Base-by-base conservation (phyloP, 2,113 vertebrate species). In the Platycercus adscitus region DNA sequence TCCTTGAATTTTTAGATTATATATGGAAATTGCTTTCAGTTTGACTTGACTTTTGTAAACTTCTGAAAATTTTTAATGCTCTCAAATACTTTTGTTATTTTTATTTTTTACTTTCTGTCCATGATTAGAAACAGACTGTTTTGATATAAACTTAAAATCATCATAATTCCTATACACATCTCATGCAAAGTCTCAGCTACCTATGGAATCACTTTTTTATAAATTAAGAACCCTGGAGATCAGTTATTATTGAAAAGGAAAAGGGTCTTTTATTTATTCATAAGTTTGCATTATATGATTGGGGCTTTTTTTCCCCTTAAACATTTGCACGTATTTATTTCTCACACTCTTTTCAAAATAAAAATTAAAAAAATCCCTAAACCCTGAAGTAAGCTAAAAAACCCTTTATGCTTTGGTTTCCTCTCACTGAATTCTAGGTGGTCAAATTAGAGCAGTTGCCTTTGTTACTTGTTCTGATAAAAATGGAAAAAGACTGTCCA, bases 291-390 rank as follows among this genome's bases (percentile, higher is more conserved):
- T 63, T 63, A 10, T 46, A 19, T 39, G 5, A 11, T 55, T 31
- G 7, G 10, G 4, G 0, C 14, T 0, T 4, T 13, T n/a, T 55
- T 71, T 37, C 0, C 2, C 4, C 9, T 88, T 61, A 86, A 52
- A 37, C 7, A 39, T 64, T 86, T 78, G 8, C 10, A n/a, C 13
- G 24, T 44, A 33, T 8, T 1, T 33, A 2, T 43, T 83, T 35
- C 6, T 77, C 5, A 44, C 13, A 9, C 1, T 43, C 16, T 6
- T 61, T 52, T 43, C 24, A 73, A 86, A 69, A 23, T 9, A 80
- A 8, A 35, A 26, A 47, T 64, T 52, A 44, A 17, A 44, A 44
- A 44, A 44, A 44, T 17, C 43, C 16, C 16, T 7, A 55, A 11
- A 0, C 0, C 0, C 5, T 9, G 39, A 15, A 55, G 3, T 29